Conservation (phyloP, 2,797 vertebrate genomes). For the Hemibagrus guttatus region DNA sequence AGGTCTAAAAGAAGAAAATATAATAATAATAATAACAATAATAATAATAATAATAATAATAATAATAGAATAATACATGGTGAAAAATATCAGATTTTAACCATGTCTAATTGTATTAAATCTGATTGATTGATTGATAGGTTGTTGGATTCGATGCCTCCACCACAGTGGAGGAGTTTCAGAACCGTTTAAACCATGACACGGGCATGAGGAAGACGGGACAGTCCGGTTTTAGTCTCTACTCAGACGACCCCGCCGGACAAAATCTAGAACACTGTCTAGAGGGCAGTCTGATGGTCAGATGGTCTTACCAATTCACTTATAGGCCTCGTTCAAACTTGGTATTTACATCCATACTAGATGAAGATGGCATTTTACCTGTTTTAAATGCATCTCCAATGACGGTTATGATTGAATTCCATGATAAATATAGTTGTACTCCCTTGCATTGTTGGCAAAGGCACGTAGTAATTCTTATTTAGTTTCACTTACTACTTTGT, state of each 20-base stretch:
- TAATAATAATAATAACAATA: too few relatives aligned
- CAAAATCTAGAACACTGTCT: conserved; percentile 90
- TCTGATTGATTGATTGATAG: conserved; percentile 64
- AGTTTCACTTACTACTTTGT: neutral
- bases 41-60: too few relatives aligned
- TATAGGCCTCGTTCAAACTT: neutral
- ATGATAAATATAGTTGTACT: neutral
- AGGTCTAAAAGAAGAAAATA: conserved; percentile 76
- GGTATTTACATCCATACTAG: neutral
- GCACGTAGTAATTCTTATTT: neutral
- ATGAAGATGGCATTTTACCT: neutral
- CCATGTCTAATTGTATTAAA: neutral
- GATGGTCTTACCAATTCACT: conserved; percentile 2
- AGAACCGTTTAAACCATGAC: conserved; percentile 92
- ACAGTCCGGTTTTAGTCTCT: conserved; percentile 91
- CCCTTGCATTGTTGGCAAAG: neutral
- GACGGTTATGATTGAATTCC: neutral
- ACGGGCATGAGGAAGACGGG: conserved; percentile 88
- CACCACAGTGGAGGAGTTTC: conserved; percentile 96
- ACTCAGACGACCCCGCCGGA: conserved; percentile 93
- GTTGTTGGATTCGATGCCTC: conserved; percentile 97
- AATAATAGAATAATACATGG: neutral
- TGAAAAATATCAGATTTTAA: neutral
- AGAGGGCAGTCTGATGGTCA: conserved; percentile 92
- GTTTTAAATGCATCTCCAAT: neutral